Conservation (phyloP, 1,140 invertebrate species). For the Papilio machaon region DNA sequence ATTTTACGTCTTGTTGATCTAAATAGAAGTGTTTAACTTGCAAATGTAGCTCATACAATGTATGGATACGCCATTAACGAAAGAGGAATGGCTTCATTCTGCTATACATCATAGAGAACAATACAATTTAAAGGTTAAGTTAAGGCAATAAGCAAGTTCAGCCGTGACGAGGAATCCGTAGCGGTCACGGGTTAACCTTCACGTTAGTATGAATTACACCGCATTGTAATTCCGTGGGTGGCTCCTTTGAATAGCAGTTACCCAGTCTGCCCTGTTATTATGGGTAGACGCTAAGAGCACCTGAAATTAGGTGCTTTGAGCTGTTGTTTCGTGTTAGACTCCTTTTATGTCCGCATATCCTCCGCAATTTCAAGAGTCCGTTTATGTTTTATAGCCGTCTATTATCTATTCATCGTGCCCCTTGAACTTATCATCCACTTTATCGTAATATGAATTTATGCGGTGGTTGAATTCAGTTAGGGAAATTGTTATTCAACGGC, state of each 20-base stretch:
- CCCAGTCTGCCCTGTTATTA: slow-evolving; percentile 64
- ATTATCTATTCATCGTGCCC: slow-evolving; percentile 38
- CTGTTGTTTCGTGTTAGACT: slow-evolving; percentile 43
- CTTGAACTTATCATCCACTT: slow-evolving; percentile 31
- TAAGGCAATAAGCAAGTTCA: background rate
- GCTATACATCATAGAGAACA: background rate
- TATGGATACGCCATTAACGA: background rate
- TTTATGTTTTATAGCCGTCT: slow-evolving; percentile 28
- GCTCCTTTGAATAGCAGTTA: slow-evolving; percentile 67
- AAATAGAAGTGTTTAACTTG: background rate
- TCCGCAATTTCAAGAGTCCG: slow-evolving; percentile 28
- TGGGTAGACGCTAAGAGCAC: slow-evolving; percentile 53
- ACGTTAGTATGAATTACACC: slow-evolving; percentile 60
- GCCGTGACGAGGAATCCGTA: slow-evolving; percentile 45
- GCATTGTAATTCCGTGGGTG: slow-evolving; percentile 54
- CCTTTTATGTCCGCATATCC: slow-evolving; percentile 38
- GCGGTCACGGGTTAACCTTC: slow-evolving; percentile 57
- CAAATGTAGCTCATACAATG: background rate
- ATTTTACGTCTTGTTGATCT: background rate
- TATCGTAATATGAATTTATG: slow-evolving; percentile 24
- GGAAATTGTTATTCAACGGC: background rate
- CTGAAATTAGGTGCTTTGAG: slow-evolving; percentile 52
- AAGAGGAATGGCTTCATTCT: background rate
- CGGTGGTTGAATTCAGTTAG: slow-evolving; percentile 14
- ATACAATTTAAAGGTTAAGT: slow-evolving; percentile 14